A percentile compares a stretch with the other conserved stretches of the same genome.
Conservation (phyloP, 2,888 invertebrate genomes). For the Oligia strigilis region DNA sequence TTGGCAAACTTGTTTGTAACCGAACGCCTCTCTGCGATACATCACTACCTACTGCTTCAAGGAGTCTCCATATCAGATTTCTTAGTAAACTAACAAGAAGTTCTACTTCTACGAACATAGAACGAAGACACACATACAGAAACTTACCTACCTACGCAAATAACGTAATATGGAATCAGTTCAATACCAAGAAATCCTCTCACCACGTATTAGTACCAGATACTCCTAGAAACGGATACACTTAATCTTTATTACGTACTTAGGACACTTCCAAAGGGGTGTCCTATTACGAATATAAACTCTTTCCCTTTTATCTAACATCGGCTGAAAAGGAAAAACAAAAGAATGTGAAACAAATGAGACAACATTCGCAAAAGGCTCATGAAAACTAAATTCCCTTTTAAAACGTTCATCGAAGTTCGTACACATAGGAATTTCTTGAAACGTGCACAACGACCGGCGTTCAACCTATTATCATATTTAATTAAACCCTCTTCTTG, state of each 20-base stretch:
- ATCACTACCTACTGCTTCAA: conserved; percentile 7
- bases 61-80: conserved; percentile 2
- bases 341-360: conserved; percentile 59
- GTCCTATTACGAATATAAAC: conserved; percentile 43
- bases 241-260: conserved; percentile 53
- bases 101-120: neutral
- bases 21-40: neutral
- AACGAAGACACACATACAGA: conserved; percentile 6
- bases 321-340: conserved; percentile 42
- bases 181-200: conserved; percentile 6
- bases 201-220: conserved; percentile 1
- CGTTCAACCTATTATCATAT: conserved; percentile 59
- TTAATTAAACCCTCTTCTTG: conserved; percentile 57
- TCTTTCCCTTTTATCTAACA: conserved; percentile 30
- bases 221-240: conserved; percentile 31
- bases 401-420: conserved; percentile 60
- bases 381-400: conserved; percentile 52
- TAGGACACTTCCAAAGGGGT: conserved; percentile 26
- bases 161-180: neutral
- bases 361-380: conserved; percentile 36
- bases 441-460: conserved; percentile 45
- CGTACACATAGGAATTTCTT: conserved; percentile 54
- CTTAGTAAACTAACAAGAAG: neutral
- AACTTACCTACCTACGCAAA: neutral
- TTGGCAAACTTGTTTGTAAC: neutral